Conservation (phyloP, 92 coral and sea anemone species). For the Parazoanthus atlanticus region DNA sequence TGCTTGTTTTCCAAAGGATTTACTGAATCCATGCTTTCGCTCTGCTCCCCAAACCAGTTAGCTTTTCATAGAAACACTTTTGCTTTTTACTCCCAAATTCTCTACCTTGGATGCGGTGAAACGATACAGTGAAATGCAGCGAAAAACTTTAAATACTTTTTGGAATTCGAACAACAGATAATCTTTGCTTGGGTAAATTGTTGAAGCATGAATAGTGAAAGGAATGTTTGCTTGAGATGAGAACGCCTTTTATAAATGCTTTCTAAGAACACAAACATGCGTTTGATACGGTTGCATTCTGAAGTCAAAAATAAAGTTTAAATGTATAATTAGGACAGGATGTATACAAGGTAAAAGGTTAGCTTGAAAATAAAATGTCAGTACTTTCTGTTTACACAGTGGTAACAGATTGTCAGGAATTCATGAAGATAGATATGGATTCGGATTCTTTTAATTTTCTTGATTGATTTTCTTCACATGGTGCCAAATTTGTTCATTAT, state of each 20-base stretch:
- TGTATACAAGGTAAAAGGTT: no score
- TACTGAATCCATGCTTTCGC: neutral
- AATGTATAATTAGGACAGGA: neutral
- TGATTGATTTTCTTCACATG: no score
- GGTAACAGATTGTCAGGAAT: neutral
- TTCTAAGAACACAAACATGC: neutral
- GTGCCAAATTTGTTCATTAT: neutral
- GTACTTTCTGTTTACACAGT: neutral
- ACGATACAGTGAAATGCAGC: neutral
- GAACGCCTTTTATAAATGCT: neutral
- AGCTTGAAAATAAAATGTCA: neutral
- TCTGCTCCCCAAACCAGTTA: neutral
- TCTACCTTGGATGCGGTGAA: neutral
- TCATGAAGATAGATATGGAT: neutral
- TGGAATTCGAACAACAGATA: constrained; percentile 5
- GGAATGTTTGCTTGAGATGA: neutral
- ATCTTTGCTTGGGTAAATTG: neutral
- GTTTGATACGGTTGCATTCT: neutral
- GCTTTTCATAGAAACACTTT: neutral
- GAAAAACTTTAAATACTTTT: neutral
- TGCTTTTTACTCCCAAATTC: neutral
- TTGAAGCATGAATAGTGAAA: constrained; percentile 3
- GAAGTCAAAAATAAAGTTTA: neutral
- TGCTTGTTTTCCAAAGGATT: neutral
- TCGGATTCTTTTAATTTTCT: neutral